Percentiles rank a stretch among this genome's conserved stretches.
Conservation (phyloP, 2,113 vertebrate species). For the Stomatorhinus ivindoensis region DNA sequence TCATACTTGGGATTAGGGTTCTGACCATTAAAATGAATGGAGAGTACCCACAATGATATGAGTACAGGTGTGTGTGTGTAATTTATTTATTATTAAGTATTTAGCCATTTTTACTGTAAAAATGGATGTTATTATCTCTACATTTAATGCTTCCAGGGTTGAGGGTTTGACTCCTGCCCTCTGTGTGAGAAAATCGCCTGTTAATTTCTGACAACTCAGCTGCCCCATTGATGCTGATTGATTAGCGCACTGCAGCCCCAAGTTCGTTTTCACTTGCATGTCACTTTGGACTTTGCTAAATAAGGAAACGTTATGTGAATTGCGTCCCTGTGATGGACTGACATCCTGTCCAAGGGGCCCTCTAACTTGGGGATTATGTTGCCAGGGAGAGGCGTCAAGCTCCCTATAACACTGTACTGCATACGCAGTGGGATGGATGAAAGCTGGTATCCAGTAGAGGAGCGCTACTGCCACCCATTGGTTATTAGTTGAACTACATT, state of each 20-base stretch:
- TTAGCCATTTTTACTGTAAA: not conserved
- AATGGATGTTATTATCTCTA: not conserved
- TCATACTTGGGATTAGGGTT: too few species aligned
- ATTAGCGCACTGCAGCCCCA: not conserved
- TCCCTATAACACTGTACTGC: not conserved
- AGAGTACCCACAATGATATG: too few species aligned
- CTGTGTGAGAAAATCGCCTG: not conserved
- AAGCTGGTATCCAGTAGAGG: not conserved
- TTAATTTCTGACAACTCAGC: not conserved
- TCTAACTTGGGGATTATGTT: not conserved
- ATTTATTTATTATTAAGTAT: not conserved
- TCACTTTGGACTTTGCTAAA: not conserved
- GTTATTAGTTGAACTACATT: not conserved
- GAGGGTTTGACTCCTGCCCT: not conserved
- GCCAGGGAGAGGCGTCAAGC: not conserved
- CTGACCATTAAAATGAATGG: too few species aligned
- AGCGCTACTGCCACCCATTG: slow-evolving; percentile 1
- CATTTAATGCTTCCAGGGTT: not conserved
- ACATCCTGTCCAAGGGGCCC: not conserved
- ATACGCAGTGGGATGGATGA: too few species aligned
- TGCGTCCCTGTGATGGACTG: not conserved
- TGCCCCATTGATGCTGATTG: not conserved
- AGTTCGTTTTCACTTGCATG: not conserved
- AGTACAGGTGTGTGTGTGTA: not conserved
- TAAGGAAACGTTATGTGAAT: not conserved